Evolutionary conservation across 2,888 invertebrate species (phyloP).

Genomic region (Monochamus alternatus): DNA sequence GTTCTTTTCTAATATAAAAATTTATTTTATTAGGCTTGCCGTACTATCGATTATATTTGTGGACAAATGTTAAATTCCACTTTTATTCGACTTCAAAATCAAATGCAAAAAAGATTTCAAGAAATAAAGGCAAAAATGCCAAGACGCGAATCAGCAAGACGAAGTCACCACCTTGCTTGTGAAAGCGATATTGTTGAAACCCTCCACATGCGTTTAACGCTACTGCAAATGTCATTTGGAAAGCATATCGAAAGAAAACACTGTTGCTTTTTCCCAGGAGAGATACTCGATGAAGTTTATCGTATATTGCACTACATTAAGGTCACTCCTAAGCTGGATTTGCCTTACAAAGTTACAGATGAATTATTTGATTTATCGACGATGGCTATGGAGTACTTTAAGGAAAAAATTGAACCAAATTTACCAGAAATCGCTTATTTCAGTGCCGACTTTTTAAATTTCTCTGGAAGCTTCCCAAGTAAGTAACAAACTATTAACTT

Average conservation of each 20-base stretch:
- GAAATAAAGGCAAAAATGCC: conserved; percentile 94
- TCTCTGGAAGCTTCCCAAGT: conserved; percentile 76
- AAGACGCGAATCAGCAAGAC: conserved; percentile 89
- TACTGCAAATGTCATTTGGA: conserved; percentile 94
- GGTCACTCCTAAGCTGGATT: conserved; percentile 83
- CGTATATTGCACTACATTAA: conserved; percentile 89
- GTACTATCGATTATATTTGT: conserved; percentile 85
- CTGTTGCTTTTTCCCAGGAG: conserved; percentile 96
- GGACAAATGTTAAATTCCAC: conserved; percentile 87
- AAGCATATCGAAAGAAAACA: conserved; percentile 95
- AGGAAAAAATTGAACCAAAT: conserved; percentile 92
- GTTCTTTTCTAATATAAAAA: background rate
- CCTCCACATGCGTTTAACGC: conserved; percentile 90
- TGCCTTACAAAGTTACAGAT: conserved; percentile 94
- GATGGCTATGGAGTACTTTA: conserved; percentile 99
- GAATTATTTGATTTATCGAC: conserved; percentile 95
- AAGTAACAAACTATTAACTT: conserved; percentile 36
- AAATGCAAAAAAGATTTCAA: conserved; percentile 89
- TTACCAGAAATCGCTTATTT: conserved; percentile 92
- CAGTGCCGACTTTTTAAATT: conserved; percentile 87
- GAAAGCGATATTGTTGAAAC: conserved; percentile 96
- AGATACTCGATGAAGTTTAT: conserved; percentile 93
- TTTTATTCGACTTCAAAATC: conserved; percentile 88
- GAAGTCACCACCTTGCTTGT: conserved; percentile 91
- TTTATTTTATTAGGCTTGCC: conserved; percentile 80